Evolutionary conservation across 2,888 invertebrate genomes (phyloP), one percentile per base, ranked within the genome.

Genomic region (Tupiocoris notatus): DNA sequence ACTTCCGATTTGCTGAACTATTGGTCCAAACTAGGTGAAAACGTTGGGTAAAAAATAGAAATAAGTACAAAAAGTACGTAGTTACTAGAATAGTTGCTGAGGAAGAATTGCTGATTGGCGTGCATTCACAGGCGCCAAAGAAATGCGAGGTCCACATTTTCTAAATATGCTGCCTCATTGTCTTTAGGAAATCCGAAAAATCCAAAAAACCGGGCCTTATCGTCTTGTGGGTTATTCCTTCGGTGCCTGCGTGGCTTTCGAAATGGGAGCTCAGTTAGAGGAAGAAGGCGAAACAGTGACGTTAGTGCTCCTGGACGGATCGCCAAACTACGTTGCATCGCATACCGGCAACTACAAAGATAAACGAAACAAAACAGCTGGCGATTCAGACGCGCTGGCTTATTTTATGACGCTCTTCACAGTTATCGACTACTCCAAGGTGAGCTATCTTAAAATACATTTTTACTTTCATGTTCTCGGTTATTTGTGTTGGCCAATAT

Each of bases 201-300:
- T 92, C 64, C 95, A 95, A 85, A 88, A 90, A 7, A 85, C 86
- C 77, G 94, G 95, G 79, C 96, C 97, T 1, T 97, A 95, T 87
- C 89, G 90, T 68, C 86, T 99, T 79, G 89, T 93, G 62, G 98
- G 98, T 1, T 98, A 99, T 86, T 98, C 98, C 0, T 98, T 94
- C 85, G 98, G 99, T 79, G 94, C 95, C 59, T 90, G 92, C 81
- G 92, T 98, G 54, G 96, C 96, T 18, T 94, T 96, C 84, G 98
- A 98, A 86, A 97, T 98, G 91, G 94, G 94, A 23, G 85, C 92
- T 39, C 92, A 93, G 83, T 86, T 98, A 74, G 93, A 95, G 83
- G 85, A 86, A 80, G 85, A 85, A 59, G 82, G 81, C 18, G 84
- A 84, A 62, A 23, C 58, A 2, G 78, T 78, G 6, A 56, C 58